Base-by-base conservation (phyloP, 1,140 invertebrate genomes). In the Calliphora vicina region DNA sequence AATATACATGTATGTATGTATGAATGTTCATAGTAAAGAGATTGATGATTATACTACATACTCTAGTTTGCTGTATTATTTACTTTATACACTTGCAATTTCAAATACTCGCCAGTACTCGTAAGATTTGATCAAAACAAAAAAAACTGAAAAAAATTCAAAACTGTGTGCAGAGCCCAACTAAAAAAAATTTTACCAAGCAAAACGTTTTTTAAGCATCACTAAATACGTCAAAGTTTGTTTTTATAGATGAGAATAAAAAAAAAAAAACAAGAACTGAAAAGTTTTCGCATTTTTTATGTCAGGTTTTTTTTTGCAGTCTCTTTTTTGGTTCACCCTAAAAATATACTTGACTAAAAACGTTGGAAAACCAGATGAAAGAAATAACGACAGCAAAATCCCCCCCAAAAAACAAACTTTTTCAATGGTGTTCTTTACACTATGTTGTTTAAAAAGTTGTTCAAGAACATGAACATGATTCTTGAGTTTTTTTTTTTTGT, bases 151-250 rank as follows among this genome's bases (percentile, higher is more conserved):
- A 78, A 78, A 45, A 78, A 35, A 45, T 78, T 23, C 13, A 25
- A 45, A 43, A 43, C 10, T 78, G 35, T 45, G 17, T 45, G 26
- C 23, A 0, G 35, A 25, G 29, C n/a, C n/a, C n/a, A n/a, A n/a
- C n/a, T n/a, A n/a, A 76, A 42, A 43, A 78, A 42, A 76, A 76
- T 42, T 23, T 6, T 23, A 76, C 35, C 15, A 29, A 45, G 74
- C 35, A 78, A 78, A 78, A 78, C 74, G 74, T 43, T 78, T 78
- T 78, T 78, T 78, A 78, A 78, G 43, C 74, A 78, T 78, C 74
- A 78, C 74, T 78, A 78, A 78, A 78, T 78, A 78, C 74, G 74
- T 78, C 74, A 78, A 78, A 43, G 15, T 78, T 78, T 67, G 20
- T 67, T 67, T 67, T 67, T 67, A 57, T 57, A n/a, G 15, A 57